Base-by-base conservation (phyloP, 2,797 vertebrate species). In the Hirundo rustica region DNA sequence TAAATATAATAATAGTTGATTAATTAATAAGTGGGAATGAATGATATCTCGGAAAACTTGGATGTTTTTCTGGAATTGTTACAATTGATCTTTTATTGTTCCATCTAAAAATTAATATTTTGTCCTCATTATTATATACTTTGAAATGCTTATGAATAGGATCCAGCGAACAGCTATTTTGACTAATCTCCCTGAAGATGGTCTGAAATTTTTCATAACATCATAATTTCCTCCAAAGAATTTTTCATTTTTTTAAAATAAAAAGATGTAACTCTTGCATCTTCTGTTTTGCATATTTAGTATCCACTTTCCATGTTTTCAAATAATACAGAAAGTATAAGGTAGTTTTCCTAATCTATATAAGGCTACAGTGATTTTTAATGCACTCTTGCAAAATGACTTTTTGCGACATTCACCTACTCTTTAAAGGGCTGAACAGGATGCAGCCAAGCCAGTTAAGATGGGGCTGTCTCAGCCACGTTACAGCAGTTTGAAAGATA, bases 71-170 rank as follows among this genome's bases (percentile, higher is more conserved):
- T 68, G 18, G 76, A 34, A 85, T 89, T 92, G 62, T 42, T 83
- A 68, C 42, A 82, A 92, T 66, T 93, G 67, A 92, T 90, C 48
- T 93, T 92, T 79, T 88, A 92, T 94, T 92, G 82, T 90, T 92
- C n/a, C 16, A 90, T 51, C 57, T 80, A 88, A 90, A 95, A 95
- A 92, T 89, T 85, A 86, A 89, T 94, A 95, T 96, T 71, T 85
- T 40, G 16, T 87, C 22, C 20, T 89, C 57, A 55, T 71, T 32
- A 86, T 93, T 92, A 76, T 71, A 32, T 83, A 80, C 48, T 64
- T 64, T 89, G 42, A 88, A 91, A 81, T 78, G 65, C 19, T 83
- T 86, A 45, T 36, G 57, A 95, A 92, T 79, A 83, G 22, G n/a
- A 89, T 53, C n/a, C 48, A 61, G 34, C 66, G 91, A 88, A 71